Percentiles rank a stretch among this genome's conserved stretches.
Conservation (phyloP, 2,888 invertebrate species). For the Argyresthia goedartella region DNA sequence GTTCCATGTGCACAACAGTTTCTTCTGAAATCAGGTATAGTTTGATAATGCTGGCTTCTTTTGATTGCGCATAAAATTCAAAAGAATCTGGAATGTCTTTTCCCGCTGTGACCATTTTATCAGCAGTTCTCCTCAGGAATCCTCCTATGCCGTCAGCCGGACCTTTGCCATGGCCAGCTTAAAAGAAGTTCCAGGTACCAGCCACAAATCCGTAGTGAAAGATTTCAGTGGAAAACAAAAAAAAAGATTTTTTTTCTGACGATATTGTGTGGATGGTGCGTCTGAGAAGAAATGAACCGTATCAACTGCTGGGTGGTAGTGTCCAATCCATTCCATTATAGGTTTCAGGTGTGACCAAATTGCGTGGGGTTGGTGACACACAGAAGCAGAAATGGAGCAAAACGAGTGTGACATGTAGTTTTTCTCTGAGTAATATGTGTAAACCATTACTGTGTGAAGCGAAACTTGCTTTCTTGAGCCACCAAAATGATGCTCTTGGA, state of each 20-base stretch:
- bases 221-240: background rate
- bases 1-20: no score
- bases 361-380: background rate
- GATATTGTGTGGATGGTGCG: slow-evolving; percentile 3
- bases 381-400: background rate
- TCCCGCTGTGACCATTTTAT: no score
- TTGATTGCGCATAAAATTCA: no score
- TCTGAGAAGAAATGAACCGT: slow-evolving; percentile 4
- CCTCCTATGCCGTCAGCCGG: background rate
- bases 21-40: no score
- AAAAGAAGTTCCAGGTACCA: background rate
- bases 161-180: background rate
- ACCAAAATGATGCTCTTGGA: background rate
- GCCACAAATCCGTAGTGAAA: slow-evolving; percentile 2
- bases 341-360: slow-evolving; percentile 8
- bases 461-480: background rate
- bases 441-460: slow-evolving; percentile 1
- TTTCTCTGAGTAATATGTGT: background rate
- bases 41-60: no score
- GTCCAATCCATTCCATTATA: slow-evolving; percentile 1
- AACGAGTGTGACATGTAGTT: background rate
- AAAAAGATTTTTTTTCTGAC: slow-evolving; percentile 6
- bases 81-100: no score
- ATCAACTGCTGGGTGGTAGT: background rate
- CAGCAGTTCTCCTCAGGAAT: slow-evolving; percentile 1